These are phyloP conservation scores for Prionace glauca DNA, from an alignment of 2,797 vertebrate species.

Conservation along the genomic window DNA sequence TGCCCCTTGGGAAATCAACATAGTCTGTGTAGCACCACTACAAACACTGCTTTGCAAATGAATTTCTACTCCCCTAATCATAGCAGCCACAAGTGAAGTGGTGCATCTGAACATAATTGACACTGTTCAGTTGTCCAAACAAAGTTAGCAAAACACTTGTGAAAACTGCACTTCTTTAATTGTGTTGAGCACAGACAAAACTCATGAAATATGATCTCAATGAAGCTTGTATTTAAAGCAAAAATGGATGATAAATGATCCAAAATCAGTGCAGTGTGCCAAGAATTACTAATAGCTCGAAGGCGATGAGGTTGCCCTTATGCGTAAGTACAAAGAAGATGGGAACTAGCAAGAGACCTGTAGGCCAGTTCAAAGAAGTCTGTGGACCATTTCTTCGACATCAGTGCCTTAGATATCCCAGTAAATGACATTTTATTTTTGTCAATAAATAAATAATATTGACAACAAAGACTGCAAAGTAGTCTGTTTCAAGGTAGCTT, in stretches of 20 bases:
- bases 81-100: background rate
- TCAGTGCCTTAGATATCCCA: background rate
- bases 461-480: background rate
- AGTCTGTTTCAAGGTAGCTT: background rate
- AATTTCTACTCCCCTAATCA: background rate
- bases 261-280: background rate
- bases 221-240: background rate
- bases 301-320: background rate
- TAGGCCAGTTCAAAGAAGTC: background rate
- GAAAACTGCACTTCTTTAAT: background rate
- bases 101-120: background rate
- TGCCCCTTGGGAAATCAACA: background rate
- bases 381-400: background rate
- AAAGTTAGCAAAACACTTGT: background rate
- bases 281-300: background rate
- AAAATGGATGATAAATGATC: background rate
- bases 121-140: background rate
- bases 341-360: background rate
- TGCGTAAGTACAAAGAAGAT: background rate
- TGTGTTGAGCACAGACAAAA: background rate
- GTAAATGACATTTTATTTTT: background rate
- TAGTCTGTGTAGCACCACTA: background rate
- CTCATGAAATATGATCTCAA: background rate
- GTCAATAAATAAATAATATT: background rate
- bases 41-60: background rate